Percentiles rank a stretch among this genome's conserved stretches.
Conservation (phyloP, 2,113 vertebrate species). For the Gallinago jamesoni region DNA sequence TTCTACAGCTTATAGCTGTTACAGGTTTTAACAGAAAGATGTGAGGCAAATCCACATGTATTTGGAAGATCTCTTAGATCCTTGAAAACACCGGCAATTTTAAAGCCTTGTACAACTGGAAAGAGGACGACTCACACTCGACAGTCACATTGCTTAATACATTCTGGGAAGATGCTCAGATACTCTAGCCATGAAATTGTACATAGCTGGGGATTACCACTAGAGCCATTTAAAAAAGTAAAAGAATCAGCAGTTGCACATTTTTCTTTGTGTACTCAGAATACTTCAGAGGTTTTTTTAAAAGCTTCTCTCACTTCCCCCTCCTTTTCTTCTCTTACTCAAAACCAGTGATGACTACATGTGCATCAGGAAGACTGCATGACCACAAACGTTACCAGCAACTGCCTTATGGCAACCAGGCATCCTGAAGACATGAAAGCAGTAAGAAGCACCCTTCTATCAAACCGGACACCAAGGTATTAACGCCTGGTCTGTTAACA, state of each 20-base stretch:
- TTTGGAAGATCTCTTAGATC: not conserved
- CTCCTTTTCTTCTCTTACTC: slow-evolving; percentile 4
- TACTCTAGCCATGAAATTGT: not conserved
- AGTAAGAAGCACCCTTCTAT: not conserved
- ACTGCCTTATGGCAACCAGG: not conserved
- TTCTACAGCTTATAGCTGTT: not conserved
- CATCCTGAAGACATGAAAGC: not conserved
- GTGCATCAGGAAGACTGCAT: not conserved
- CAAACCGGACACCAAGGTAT: not conserved
- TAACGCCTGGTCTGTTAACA: not conserved
- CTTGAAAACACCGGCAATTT: not conserved
- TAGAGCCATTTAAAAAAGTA: not conserved
- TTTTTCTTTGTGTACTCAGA: not conserved
- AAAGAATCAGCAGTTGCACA: not conserved
- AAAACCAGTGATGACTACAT: not conserved
- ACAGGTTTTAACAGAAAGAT: not conserved
- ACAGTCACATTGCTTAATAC: not conserved
- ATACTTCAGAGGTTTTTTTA: not conserved
- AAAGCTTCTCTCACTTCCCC: slow-evolving; percentile 36
- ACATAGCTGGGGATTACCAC: not conserved
- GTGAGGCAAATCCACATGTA: not conserved
- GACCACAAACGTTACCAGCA: slow-evolving; percentile 27
- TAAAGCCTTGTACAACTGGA: not conserved
- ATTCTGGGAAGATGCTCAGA: not conserved
- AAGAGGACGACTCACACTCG: not conserved